Conservation (phyloP, 1,140 invertebrate species). For the Calliopsis andreniformis region DNA sequence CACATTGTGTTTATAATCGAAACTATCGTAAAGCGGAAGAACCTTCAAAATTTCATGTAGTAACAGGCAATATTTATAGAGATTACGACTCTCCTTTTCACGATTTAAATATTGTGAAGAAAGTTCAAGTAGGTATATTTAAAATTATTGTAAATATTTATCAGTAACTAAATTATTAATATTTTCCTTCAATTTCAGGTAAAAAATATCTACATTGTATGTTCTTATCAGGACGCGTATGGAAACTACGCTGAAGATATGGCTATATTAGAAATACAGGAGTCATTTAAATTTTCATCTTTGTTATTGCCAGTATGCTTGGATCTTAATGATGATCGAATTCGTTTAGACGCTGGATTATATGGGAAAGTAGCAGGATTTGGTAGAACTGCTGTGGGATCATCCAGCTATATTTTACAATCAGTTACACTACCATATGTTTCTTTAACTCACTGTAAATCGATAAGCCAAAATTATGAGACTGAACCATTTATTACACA, state of each 20-base stretch:
- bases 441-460: constrained; percentile 63
- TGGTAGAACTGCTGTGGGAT: constrained; percentile 70
- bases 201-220: constrained; percentile 70
- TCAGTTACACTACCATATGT: constrained; percentile 73
- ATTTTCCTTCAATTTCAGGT: constrained; percentile 68
- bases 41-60: constrained; percentile 50
- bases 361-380: constrained; percentile 76
- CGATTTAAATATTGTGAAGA: constrained; percentile 26
- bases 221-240: constrained; percentile 69
- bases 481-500: constrained; percentile 67
- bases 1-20: constrained; percentile 78
- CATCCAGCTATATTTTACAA: constrained; percentile 70
- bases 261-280: constrained; percentile 71
- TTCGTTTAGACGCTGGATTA: constrained; percentile 63
- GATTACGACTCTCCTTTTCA: constrained; percentile 71
- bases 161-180: neutral
- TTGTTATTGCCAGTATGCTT: constrained; percentile 73
- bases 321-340: constrained; percentile 62
- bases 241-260: constrained; percentile 77
- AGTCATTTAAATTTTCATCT: constrained; percentile 68
- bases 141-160: neutral
- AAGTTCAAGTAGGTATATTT: neutral
- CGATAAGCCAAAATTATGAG: constrained; percentile 31
- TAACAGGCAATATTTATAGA: constrained; percentile 73
- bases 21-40: neutral